Base-by-base conservation (phyloP, 2,888 invertebrate genomes). In the Xestia sexstrigata region DNA sequence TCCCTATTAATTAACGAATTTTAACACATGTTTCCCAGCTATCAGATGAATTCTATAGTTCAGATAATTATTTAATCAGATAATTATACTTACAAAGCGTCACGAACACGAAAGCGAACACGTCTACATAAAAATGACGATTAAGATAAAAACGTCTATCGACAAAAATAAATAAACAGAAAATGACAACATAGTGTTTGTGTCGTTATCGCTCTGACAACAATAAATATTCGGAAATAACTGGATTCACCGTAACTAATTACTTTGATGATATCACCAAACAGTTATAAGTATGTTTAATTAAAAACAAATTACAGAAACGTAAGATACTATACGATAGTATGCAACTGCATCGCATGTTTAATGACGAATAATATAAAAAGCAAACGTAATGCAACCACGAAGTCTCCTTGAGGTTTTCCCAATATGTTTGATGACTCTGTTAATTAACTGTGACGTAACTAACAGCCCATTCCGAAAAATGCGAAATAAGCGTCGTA, bases 221-320 rank as follows among this genome's bases (percentile, higher is more conserved):
- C 15, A 66, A 68, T 60, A 17, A 65, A 55, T 82, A 78, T 55
- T 85, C 58, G 73, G 72, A 63, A 70, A 69, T 26, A 73, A 81
- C 81, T 68, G 81, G 85, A 42, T 80, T 70, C n/a, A 35, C 55
- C 35, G 7, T 42, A 71, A 70, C 15, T 45, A 70, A 74, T 70
- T 49, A 60, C 2, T 26, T 58, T 70, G 17, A 47, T 76, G 70
- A 74, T 52, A 42, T 73, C 49, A 70, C 13, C 26, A 75, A 81
- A 76, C 70, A 58, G 26, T 55, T 66, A 65, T n/a, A 26, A 9
- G 62, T 70, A 72, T 58, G 58, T 69, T 23, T 8, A 49, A 81
- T 71, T 81, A 62, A 69, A 70, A 77, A 73, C 52, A 23, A 60
- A 76, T 84, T 47, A 70, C 11, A 9, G n/a, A 42, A 55, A n/a